Percentiles rank a stretch among this genome's conserved stretches.
Evolutionary conservation across 2,113 vertebrate genomes (phyloP).

Genomic region (Boulengeromyrus knoepffleri): DNA sequence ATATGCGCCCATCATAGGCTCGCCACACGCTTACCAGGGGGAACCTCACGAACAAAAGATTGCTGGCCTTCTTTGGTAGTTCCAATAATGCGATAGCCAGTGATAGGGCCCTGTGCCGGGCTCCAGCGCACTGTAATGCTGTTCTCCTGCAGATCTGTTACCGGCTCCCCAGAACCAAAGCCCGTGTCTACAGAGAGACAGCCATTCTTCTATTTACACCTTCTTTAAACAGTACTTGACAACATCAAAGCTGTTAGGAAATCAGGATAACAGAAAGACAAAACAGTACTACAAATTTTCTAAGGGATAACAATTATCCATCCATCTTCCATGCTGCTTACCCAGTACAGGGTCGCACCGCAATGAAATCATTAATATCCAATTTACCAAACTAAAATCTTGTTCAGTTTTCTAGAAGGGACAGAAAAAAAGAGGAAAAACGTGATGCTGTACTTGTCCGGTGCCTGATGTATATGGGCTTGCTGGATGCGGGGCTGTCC

Average conservation of each 20-base stretch:
- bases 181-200: slow-evolving; percentile 66
- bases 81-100: slow-evolving; percentile 83
- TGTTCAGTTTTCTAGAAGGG: background rate
- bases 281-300: background rate
- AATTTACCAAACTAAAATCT: background rate
- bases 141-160: slow-evolving; percentile 78
- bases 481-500: slow-evolving; percentile 93
- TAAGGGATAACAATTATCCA: background rate
- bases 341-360: background rate
- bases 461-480: slow-evolving; percentile 79
- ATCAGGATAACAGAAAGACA: background rate
- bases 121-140: slow-evolving; percentile 86
- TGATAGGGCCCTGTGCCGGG: slow-evolving; percentile 77
- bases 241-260: background rate
- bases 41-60: slow-evolving; percentile 66
- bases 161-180: slow-evolving; percentile 82
- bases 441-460: slow-evolving; percentile 67
- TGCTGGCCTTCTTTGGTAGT: slow-evolving; percentile 73
- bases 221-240: background rate
- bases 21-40: slow-evolving; percentile 69
- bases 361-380: background rate
- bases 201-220: background rate
- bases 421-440: background rate
- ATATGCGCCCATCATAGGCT: too few relatives aligned
- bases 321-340: background rate